Evolutionary conservation across 2,797 vertebrate genomes (phyloP).

Genomic region (Luscinia luscinia): DNA sequence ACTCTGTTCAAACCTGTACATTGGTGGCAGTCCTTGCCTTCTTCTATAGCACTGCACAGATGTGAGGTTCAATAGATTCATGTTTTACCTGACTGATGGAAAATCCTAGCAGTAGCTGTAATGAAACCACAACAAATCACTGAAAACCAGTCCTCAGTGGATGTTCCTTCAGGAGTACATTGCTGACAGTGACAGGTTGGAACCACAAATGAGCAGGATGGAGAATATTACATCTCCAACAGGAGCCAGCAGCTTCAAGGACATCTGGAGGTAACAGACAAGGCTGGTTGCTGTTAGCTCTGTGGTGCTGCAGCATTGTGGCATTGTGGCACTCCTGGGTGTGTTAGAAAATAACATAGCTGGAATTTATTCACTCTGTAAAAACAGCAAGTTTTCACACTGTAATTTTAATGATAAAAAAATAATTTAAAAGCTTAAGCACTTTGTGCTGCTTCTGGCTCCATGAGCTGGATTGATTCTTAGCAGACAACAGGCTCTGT

Average conservation of each 20-base stretch:
- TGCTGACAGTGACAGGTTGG: neutral
- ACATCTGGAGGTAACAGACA: slow-evolving; percentile 60
- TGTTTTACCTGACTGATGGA: neutral
- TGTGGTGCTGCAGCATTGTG: slow-evolving; percentile 22
- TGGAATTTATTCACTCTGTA: neutral
- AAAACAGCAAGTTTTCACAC: slow-evolving; percentile 6
- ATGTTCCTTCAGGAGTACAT: neutral
- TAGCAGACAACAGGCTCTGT: neutral
- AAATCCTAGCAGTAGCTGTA: slow-evolving; percentile 30
- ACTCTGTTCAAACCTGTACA: neutral
- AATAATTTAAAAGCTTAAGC: neutral
- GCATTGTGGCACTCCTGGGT: neutral
- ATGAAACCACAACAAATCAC: neutral
- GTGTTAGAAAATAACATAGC: neutral
- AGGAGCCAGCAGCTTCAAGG: slow-evolving; percentile 55
- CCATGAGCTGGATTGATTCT: neutral
- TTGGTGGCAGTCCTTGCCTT: neutral
- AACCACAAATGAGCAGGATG: slow-evolving; percentile 12
- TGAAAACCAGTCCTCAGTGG: neutral
- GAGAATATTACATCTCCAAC: neutral
- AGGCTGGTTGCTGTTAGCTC: slow-evolving; percentile 34
- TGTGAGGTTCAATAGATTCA: neutral
- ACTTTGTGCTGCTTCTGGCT: neutral
- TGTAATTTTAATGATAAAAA: neutral
- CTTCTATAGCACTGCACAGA: neutral